phyloP scores from a whole-genome alignment of 1,140 invertebrate genomes.

The Subanguina moxae region DNA sequence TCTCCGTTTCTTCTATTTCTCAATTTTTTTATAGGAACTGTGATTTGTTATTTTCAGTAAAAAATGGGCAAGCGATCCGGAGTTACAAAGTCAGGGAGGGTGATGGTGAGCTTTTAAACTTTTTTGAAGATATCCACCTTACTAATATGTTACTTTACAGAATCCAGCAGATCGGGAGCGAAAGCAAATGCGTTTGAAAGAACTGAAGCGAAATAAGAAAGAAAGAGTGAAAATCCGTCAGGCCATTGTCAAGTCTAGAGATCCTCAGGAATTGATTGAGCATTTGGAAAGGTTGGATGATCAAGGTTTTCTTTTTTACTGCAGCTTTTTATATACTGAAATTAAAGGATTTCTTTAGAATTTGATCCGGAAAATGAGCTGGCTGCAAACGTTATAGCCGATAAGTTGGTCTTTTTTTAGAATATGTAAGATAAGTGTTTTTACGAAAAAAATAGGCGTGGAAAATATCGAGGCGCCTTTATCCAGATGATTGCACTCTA shows the following conservation, averaged over 20 bases:
- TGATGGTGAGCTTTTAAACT: not conserved
- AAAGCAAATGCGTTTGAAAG: slow-evolving; percentile 54
- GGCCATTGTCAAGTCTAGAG: slow-evolving; percentile 63
- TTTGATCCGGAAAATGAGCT: slow-evolving; percentile 40
- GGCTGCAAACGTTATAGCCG: slow-evolving; percentile 42
- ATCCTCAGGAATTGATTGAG: slow-evolving; percentile 62
- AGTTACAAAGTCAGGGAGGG: slow-evolving; percentile 23
- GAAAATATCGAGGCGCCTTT: slow-evolving; percentile 36
- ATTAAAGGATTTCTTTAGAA: slow-evolving; percentile 22
- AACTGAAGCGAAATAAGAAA: slow-evolving; percentile 62
- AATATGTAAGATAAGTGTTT: not conserved
- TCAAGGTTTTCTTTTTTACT: slow-evolving; percentile 58
- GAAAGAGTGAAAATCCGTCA: slow-evolving; percentile 62
- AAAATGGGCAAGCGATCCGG: slow-evolving; percentile 30
- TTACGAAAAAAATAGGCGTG: slow-evolving; percentile 4
- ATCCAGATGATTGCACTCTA: slow-evolving; percentile 38
- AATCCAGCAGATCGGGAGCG: slow-evolving; percentile 64
- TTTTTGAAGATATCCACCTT: not conserved
- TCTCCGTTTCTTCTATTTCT: too few species aligned
- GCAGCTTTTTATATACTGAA: not conserved
- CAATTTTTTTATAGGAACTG: too few species aligned
- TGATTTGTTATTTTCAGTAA: not conserved
- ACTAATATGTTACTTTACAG: slow-evolving; percentile 33
- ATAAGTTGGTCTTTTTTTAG: slow-evolving; percentile 21
- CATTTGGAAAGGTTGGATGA: slow-evolving; percentile 62